Percentiles rank a stretch among this genome's conserved stretches.
These are phyloP conservation scores for Hirudinaria manillensis DNA, from an alignment of 2,888 invertebrate species.

Conservation along the genomic window DNA sequence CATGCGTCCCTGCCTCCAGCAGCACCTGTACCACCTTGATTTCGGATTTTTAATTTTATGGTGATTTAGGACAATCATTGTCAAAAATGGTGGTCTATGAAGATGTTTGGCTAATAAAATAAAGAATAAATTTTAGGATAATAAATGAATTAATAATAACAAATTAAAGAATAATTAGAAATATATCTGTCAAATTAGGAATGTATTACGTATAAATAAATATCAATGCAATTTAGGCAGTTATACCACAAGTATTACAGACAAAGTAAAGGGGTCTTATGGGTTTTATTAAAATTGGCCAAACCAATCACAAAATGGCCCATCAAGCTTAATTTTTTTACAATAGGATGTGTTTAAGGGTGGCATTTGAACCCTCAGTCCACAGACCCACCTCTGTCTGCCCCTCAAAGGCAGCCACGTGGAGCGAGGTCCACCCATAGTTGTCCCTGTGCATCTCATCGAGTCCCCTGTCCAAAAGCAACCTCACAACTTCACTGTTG, in stretches of 20 bases:
- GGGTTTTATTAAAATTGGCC: no score
- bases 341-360: no score
- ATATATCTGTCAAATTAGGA: not conserved
- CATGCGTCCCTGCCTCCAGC: slow-evolving; percentile 54
- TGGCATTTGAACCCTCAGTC: no score
- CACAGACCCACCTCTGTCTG: slow-evolving; percentile 65
- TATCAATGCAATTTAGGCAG: no score
- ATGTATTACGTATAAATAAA: no score
- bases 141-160: no score
- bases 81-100: not conserved
- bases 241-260: no score
- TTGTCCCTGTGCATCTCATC: slow-evolving; percentile 74
- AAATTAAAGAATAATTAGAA: no score
- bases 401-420: slow-evolving; percentile 90
- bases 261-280: no score
- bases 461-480: slow-evolving; percentile 66
- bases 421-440: slow-evolving; percentile 92
- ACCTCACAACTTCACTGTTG: slow-evolving; percentile 74
- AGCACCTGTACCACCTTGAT: slow-evolving; percentile 57
- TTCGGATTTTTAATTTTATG: not conserved
- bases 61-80: not conserved
- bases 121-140: no score
- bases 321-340: no score
- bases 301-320: no score
- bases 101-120: not conserved